Base-by-base conservation (phyloP, 2,113 vertebrate species). In the Ammodytes dubius region DNA sequence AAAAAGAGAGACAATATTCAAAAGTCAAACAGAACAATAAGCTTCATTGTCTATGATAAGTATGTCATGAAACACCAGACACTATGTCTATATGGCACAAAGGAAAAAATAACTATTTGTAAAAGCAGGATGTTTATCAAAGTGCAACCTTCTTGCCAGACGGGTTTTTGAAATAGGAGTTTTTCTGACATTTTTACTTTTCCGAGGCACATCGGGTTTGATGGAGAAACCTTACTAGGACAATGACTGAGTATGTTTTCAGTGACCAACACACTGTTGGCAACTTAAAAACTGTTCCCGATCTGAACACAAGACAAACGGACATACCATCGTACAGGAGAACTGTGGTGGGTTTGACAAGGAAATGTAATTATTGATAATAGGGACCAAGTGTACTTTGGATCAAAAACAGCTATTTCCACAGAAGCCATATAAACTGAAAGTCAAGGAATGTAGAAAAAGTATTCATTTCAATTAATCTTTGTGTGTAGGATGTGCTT, bases 111-210 rank as follows among this genome's bases (percentile, higher is more conserved):
- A 73, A 75, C 5, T 4, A 60, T 65, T 61, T 49, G 17, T 12
- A 63, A 76, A 65, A 53, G n/a, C n/a, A n/a, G n/a, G 4, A 53
- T 61, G 85, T 90, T 84, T 88, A 79, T 87, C 84, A 89, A 45
- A 81, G 17, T 35, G 14, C 68, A 66, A 17, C 64, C 75, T 65
- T 87, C 85, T 67, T 66, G 89, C 90, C 47, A 4, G 43, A 92
- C 87, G 86, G 85, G 88, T 92, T 93, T 27, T 89, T 57, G 49
- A 83, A 78, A 78, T 67, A 10, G 10, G 13, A 63, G 61, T 63
- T 85, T 54, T 65, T 86, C 58, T 58, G 42, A 53, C 79, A 78
- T 88, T 83, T 88, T 64, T 13, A 53, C 6, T 72, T 86, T 79
- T 40, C 37, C 27, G 35, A 15, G 10, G 63, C 52, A 54, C 63